Evolutionary conservation across 2,888 invertebrate genomes (phyloP).

Genomic region (Gonocerus acuteangulatus): DNA sequence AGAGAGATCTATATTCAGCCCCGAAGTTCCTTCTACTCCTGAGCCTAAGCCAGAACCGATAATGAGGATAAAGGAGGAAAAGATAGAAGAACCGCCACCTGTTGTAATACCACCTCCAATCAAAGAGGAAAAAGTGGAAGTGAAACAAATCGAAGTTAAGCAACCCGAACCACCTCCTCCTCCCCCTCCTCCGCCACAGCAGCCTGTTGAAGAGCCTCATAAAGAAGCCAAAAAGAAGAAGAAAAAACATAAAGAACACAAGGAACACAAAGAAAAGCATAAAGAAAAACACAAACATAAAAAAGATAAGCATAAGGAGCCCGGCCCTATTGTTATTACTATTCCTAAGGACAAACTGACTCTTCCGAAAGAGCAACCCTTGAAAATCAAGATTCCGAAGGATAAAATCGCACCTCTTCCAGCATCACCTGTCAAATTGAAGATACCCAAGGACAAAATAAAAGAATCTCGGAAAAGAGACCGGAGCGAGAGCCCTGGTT

Average conservation of each 20-base stretch:
- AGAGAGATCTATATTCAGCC: slow-evolving; percentile 42
- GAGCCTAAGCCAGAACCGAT: slow-evolving; percentile 19
- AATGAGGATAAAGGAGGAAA: slow-evolving; percentile 15
- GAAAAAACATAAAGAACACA: slow-evolving; percentile 50
- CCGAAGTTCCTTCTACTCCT: slow-evolving; percentile 30
- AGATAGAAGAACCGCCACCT: slow-evolving; percentile 6
- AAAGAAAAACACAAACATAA: slow-evolving; percentile 50
- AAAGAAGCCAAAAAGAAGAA: slow-evolving; percentile 40
- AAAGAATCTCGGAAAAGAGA: slow-evolving; percentile 36
- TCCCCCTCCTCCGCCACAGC: slow-evolving; percentile 2
- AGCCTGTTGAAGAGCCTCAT: slow-evolving; percentile 17
- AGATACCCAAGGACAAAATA: slow-evolving; percentile 35
- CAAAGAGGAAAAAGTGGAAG: slow-evolving; percentile 16
- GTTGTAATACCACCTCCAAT: slow-evolving; percentile 27
- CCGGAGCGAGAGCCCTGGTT: slow-evolving; percentile 24
- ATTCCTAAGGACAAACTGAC: slow-evolving; percentile 53
- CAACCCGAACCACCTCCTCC: slow-evolving; percentile 2
- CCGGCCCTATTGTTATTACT: slow-evolving; percentile 50
- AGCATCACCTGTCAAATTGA: slow-evolving; percentile 50
- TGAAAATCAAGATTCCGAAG: slow-evolving; percentile 77
- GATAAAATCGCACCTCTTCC: slow-evolving; percentile 54
- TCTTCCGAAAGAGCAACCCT: slow-evolving; percentile 44
- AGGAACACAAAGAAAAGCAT: slow-evolving; percentile 59
- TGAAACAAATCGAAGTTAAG: slow-evolving; percentile 39
- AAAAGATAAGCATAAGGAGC: slow-evolving; percentile 42